Percentiles rank a stretch among this genome's conserved stretches.
phyloP scores from a whole-genome alignment of 2,113 vertebrate genomes.

The Apeltes quadracus region DNA sequence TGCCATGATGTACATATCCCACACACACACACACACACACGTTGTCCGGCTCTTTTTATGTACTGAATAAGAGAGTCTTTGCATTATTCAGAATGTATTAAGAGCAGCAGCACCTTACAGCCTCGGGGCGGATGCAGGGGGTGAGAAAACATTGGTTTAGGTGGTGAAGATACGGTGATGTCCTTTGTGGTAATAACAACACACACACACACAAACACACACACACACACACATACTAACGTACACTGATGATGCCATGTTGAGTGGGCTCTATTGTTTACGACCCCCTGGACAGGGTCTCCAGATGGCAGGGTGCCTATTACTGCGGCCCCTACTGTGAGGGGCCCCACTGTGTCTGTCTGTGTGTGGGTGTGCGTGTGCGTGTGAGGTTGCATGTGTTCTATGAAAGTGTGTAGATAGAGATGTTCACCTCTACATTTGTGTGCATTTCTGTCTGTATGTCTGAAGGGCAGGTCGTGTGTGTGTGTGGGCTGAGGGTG shows the following conservation, averaged over 20 bases:
- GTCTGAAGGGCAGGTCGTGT: constrained; percentile 42
- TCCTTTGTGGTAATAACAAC: constrained; percentile 42
- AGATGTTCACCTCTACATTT: constrained; percentile 29
- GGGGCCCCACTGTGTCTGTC: constrained; percentile 61
- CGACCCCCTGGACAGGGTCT: constrained; percentile 73
- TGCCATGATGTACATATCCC: not conserved
- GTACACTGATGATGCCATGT: constrained; percentile 54
- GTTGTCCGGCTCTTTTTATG: constrained; percentile 12
- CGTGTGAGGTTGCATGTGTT: constrained; percentile 16
- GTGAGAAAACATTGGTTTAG: constrained; percentile 74
- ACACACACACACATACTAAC: constrained; percentile 24
- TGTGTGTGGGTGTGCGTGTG: constrained; percentile 35
- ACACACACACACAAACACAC: constrained; percentile 36
- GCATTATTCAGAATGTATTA: constrained; percentile 63
- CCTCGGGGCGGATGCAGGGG: constrained; percentile 66
- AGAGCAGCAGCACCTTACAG: constrained; percentile 49
- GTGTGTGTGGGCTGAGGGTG: constrained; percentile 33
- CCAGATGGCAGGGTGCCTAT: constrained; percentile 80
- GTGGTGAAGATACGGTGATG: constrained; percentile 51
- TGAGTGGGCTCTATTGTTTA: constrained; percentile 74
- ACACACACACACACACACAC: constrained; percentile 6
- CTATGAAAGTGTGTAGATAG: constrained; percentile 27
- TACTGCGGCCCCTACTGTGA: constrained; percentile 73
- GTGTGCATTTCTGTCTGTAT: constrained; percentile 23
- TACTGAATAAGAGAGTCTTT: constrained; percentile 40